Conservation (phyloP, 2,797 vertebrate genomes). For the Rhynchotus rufescens region DNA sequence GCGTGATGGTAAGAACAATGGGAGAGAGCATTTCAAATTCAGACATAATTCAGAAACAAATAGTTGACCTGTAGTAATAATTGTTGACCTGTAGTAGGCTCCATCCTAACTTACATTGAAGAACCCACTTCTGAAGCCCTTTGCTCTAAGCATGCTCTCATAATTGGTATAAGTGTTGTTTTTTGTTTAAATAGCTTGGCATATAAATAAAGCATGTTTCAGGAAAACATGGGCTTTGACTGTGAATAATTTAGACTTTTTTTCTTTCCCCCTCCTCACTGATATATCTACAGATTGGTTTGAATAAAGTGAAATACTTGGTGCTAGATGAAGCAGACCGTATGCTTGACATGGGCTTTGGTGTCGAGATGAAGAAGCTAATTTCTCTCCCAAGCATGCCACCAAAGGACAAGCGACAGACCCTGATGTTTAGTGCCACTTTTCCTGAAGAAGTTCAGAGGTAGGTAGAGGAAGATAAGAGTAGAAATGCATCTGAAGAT, state of each 20-base stretch:
- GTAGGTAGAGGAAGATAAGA: slow-evolving; percentile 73
- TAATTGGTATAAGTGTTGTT: neutral
- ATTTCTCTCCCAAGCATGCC: slow-evolving; percentile 89
- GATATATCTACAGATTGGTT: slow-evolving; percentile 81
- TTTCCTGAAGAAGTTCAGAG: slow-evolving; percentile 92
- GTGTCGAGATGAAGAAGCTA: slow-evolving; percentile 89
- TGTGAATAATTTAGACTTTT: neutral
- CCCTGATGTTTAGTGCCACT: slow-evolving; percentile 96
- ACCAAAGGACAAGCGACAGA: slow-evolving; percentile 89
- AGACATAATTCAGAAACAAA: neutral
- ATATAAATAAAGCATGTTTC: neutral
- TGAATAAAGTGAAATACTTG: slow-evolving; percentile 88
- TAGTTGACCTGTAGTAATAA: neutral
- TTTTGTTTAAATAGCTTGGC: neutral
- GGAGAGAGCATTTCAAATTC: neutral
- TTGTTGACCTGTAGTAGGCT: accelerated
- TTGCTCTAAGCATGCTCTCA: accelerated
- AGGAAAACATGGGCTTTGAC: neutral
- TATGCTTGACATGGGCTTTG: slow-evolving; percentile 98
- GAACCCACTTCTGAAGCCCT: neutral
- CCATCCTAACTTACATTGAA: neutral
- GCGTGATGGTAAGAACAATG: neutral
- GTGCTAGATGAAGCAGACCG: slow-evolving; percentile 96
- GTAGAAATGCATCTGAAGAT: neutral
- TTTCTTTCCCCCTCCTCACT: neutral